Percentiles rank a stretch among this genome's conserved stretches.
These are phyloP conservation scores for Chrysolina haemoptera DNA, from an alignment of 2,888 invertebrate species.

Conservation along the genomic window DNA sequence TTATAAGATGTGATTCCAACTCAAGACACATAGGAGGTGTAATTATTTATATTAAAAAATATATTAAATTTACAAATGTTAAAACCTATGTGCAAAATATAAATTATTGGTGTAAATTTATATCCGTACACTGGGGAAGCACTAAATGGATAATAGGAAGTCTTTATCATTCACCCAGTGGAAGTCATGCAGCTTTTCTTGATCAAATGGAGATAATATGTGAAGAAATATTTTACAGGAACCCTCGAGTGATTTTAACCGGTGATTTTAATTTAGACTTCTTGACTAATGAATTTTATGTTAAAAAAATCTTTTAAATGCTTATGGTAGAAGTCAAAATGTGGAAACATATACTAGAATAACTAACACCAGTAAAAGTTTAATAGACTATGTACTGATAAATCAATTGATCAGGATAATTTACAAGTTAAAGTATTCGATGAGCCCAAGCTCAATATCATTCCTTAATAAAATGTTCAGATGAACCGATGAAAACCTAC, in stretches of 20 bases:
- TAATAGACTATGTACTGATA: too few species aligned
- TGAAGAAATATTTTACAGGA: slow-evolving; percentile 14
- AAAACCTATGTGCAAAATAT: background rate
- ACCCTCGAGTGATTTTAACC: background rate
- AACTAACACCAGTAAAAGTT: too few species aligned
- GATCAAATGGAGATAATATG: slow-evolving; percentile 10
- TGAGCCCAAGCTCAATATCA: too few species aligned
- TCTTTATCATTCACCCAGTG: background rate
- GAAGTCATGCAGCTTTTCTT: too few species aligned
- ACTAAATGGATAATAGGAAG: slow-evolving; percentile 3
- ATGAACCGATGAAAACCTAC: slow-evolving; percentile 12
- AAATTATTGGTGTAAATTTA: too few species aligned
- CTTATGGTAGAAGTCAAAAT: too few species aligned
- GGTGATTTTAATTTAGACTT: slow-evolving; percentile 12
- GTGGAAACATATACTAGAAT: too few species aligned
- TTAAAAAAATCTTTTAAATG: background rate
- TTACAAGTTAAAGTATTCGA: too few species aligned
- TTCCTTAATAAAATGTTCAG: too few species aligned
- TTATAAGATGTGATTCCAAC: background rate
- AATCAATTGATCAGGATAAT: too few species aligned
- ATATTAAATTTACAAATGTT: background rate
- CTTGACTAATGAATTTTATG: slow-evolving; percentile 22
- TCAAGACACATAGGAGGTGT: background rate
- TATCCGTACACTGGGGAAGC: background rate
- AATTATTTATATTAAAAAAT: background rate